Evolutionary conservation across 2,797 vertebrate genomes (phyloP).

Genomic region (Sebastes vulpes): DNA sequence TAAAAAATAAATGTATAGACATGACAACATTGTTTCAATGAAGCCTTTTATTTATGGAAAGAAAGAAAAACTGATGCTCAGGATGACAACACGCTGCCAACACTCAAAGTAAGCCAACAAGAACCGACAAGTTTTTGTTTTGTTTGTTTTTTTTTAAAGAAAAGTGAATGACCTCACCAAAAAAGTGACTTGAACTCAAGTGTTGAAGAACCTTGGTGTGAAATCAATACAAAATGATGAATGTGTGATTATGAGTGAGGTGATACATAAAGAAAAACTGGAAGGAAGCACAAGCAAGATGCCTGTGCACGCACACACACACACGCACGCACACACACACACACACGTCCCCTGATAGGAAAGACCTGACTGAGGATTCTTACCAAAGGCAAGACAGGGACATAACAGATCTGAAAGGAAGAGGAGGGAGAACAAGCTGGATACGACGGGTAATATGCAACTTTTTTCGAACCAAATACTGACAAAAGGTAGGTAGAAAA

Average conservation of each 20-base stretch:
- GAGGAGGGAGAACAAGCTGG: constrained; percentile 7
- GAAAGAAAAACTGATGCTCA: constrained; percentile 48
- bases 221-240: constrained; percentile 64
- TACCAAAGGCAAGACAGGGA: constrained; percentile 49
- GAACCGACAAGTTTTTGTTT: constrained; percentile 25
- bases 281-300: constrained; percentile 19
- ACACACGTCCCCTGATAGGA: constrained; percentile 34
- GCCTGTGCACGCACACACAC: not conserved
- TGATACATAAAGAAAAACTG: constrained; percentile 48
- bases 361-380: constrained; percentile 68
- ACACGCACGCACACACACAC: not conserved
- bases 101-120: constrained; percentile 53
- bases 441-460: constrained; percentile 60
- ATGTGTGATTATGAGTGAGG: constrained; percentile 58
- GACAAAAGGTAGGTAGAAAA: constrained; percentile 81
- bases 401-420: constrained; percentile 33
- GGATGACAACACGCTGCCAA: constrained; percentile 56
- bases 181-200: constrained; percentile 64
- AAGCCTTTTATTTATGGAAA: constrained; percentile 80
- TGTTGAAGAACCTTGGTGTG: constrained; percentile 77
- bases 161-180: constrained; percentile 33
- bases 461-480: constrained; percentile 81
- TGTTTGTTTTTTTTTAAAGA: not conserved
- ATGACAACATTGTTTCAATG: constrained; percentile 60
- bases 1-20: constrained; percentile 7